phyloP scores from a whole-genome alignment of 92 coral and sea anemone species.

The Diadumene lineata region DNA sequence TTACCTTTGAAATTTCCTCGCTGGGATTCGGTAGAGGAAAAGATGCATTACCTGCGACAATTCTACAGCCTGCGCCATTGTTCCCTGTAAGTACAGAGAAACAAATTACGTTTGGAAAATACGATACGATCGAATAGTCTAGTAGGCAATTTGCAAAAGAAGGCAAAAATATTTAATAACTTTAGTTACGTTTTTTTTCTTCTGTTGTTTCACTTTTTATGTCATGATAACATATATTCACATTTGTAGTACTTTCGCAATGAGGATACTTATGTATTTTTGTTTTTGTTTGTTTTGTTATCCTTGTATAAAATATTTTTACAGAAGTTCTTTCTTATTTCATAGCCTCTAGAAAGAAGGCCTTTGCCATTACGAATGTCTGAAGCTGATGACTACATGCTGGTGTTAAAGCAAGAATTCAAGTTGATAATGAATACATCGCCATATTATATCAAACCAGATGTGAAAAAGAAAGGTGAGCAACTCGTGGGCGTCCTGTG shows the following conservation, averaged over 20 bases:
- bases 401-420: slow-evolving; percentile 80
- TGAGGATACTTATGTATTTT: too few relatives aligned
- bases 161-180: too few relatives aligned
- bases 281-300: too few relatives aligned
- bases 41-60: slow-evolving; percentile 90
- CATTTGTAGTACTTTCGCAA: too few relatives aligned
- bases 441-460: slow-evolving; percentile 78
- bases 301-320: background rate
- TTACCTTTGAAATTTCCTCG: slow-evolving; percentile 79
- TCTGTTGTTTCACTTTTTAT: too few relatives aligned
- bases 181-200: too few relatives aligned
- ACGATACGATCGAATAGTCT: too few relatives aligned
- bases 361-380: slow-evolving; percentile 78
- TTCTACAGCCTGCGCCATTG: slow-evolving; percentile 88
- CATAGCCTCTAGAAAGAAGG: slow-evolving; percentile 78
- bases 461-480: slow-evolving; percentile 65
- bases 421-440: slow-evolving; percentile 79
- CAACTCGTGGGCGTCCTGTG: background rate
- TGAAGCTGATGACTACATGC: slow-evolving; percentile 76
- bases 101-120: too few relatives aligned
- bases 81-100: slow-evolving; percentile 78
- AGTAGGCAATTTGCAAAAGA: too few relatives aligned
- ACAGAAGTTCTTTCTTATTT: background rate
- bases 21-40: slow-evolving; percentile 88
- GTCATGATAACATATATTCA: too few relatives aligned